phyloP scores from a whole-genome alignment of 1,140 invertebrate genomes.

The Drosophila paulistorum region DNA sequence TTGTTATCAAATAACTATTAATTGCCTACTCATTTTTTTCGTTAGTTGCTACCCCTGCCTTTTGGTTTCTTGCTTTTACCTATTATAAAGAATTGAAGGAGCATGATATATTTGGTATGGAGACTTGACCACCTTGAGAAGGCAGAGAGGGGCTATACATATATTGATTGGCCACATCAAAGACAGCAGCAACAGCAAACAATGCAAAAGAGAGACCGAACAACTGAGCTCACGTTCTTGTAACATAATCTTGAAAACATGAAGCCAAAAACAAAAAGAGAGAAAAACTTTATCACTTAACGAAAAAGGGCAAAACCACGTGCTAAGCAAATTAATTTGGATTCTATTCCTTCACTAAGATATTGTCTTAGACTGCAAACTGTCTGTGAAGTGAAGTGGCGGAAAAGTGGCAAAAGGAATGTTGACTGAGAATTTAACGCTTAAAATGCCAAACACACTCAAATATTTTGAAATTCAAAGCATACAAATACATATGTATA shows the following conservation, averaged over 20 bases:
- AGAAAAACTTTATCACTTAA: conserved; percentile 49
- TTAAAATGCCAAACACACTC: conserved; percentile 76
- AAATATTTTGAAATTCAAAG: conserved; percentile 79
- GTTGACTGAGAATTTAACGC: conserved; percentile 79
- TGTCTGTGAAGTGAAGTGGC: not conserved
- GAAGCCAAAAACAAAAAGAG: conserved; percentile 28
- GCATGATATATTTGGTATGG: not conserved
- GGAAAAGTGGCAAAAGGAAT: conserved; percentile 33
- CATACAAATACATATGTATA: conserved; percentile 43
- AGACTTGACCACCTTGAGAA: not conserved
- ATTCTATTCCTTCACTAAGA: conserved; percentile 23
- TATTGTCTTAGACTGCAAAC: not conserved
- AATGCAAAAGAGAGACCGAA: not conserved
- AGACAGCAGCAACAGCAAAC: conserved; percentile 2
- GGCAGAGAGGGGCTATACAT: no score
- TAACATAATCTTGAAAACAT: conserved; percentile 47
- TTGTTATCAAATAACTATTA: not conserved
- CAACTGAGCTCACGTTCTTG: conserved; percentile 32
- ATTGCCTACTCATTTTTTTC: not conserved
- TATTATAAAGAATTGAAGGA: not conserved
- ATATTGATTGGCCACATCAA: conserved; percentile 7
- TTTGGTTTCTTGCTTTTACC: not conserved
- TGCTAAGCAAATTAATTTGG: conserved; percentile 71
- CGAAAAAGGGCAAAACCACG: conserved; percentile 54
- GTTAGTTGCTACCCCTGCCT: not conserved